phyloP scores from a whole-genome alignment of 2,797 vertebrate species.

The Pelobates cultripes region DNA sequence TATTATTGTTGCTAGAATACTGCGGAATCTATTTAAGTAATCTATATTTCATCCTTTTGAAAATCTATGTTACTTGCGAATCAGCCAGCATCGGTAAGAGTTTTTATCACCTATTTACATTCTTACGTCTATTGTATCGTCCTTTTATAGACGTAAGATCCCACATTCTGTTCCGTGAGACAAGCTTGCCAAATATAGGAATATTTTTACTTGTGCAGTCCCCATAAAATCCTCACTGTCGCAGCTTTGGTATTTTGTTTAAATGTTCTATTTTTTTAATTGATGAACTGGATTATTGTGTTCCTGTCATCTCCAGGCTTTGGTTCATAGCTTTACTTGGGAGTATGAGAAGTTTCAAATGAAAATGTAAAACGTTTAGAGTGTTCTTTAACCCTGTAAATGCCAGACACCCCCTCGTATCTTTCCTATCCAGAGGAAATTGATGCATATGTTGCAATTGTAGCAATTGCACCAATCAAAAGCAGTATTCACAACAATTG shows the following conservation, averaged over 20 bases:
- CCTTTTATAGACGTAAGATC: slow-evolving; percentile 47
- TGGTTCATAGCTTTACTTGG: background rate
- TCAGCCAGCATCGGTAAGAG: slow-evolving; percentile 24
- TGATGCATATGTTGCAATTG: too few species aligned
- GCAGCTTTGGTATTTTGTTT: slow-evolving; percentile 34
- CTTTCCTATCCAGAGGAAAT: too few species aligned
- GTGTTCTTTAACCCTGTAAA: too few species aligned
- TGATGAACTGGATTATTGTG: slow-evolving; percentile 1
- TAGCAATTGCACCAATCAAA: too few species aligned
- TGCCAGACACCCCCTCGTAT: too few species aligned
- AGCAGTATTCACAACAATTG: too few species aligned
- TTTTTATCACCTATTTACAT: slow-evolving; percentile 53
- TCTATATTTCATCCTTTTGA: background rate
- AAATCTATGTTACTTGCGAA: slow-evolving; percentile 41
- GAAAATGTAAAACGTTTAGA: too few species aligned
- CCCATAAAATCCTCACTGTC: slow-evolving; percentile 37
- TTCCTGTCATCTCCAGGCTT: background rate
- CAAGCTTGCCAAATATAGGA: slow-evolving; percentile 47
- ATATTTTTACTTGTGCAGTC: slow-evolving; percentile 35
- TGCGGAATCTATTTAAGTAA: too few species aligned
- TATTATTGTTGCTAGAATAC: too few species aligned
- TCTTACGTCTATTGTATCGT: slow-evolving; percentile 29
- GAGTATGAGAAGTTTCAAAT: background rate
- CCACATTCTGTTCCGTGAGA: slow-evolving; percentile 24
- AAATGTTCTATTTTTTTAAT: slow-evolving; percentile 12